A percentile compares a stretch with the other conserved stretches of the same genome.
phyloP scores from a whole-genome alignment of 2,888 invertebrate genomes.

The Coelogynopora nodosa region DNA sequence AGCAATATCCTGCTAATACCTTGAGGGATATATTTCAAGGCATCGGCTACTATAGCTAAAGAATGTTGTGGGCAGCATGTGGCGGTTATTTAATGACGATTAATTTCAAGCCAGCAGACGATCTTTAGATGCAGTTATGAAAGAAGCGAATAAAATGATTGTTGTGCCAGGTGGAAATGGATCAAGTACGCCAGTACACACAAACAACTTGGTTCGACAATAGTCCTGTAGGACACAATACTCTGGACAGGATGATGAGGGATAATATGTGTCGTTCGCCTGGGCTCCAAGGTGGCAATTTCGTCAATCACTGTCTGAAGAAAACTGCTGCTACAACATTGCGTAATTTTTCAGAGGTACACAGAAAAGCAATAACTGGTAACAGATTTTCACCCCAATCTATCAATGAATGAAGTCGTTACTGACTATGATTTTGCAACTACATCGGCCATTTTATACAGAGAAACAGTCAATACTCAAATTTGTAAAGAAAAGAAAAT shows the following conservation, averaged over 20 bases:
- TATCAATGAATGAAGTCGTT: background rate
- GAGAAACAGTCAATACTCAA: background rate
- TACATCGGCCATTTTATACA: background rate
- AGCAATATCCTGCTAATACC: background rate
- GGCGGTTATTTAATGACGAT: background rate
- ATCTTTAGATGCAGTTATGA: too few species aligned
- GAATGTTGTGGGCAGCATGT: background rate
- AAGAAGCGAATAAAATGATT: background rate
- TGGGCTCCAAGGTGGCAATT: too few species aligned
- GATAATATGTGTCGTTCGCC: too few species aligned
- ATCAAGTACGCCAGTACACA: background rate
- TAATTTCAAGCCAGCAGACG: background rate
- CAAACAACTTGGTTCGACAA: background rate
- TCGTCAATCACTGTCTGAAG: background rate
- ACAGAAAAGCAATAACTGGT: background rate
- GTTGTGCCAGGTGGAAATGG: background rate
- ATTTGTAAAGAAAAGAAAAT: background rate
- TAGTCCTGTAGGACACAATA: background rate
- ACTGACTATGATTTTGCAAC: background rate
- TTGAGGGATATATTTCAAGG: background rate
- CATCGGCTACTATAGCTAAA: background rate
- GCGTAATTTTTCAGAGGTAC: background rate
- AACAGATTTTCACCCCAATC: background rate
- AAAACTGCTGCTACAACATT: background rate
- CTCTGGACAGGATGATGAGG: background rate